Percentiles rank a stretch among this genome's conserved stretches.
Conservation (phyloP, 1,140 invertebrate genomes). For the Aphelinus certus region DNA sequence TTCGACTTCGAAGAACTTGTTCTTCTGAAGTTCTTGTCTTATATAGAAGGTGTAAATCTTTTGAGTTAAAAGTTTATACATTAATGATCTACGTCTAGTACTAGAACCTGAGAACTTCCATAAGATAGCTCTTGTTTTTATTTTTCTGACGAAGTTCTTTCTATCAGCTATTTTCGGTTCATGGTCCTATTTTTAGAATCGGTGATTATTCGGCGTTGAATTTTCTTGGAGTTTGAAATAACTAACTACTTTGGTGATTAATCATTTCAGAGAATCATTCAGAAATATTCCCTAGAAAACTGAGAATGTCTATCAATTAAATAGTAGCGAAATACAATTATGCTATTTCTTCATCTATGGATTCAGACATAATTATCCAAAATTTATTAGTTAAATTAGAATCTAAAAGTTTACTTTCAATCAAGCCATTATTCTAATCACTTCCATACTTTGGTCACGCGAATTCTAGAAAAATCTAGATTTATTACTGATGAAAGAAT, state of each 20-base stretch:
- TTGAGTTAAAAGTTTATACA: constrained; percentile 9
- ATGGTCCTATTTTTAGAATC: neutral
- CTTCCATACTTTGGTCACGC: too few species aligned
- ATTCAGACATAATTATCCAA: too few species aligned
- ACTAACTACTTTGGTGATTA: neutral
- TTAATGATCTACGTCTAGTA: constrained; percentile 20
- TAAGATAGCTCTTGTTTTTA: constrained; percentile 9
- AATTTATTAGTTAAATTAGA: too few species aligned
- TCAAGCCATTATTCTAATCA: too few species aligned
- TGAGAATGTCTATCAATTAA: neutral
- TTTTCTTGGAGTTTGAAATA: too few species aligned
- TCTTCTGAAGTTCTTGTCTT: neutral
- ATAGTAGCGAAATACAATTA: neutral
- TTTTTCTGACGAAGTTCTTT: neutral
- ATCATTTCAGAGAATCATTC: neutral
- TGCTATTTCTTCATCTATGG: too few species aligned
- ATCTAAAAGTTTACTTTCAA: too few species aligned
- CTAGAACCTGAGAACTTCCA: constrained; percentile 6
- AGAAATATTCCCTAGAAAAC: neutral
- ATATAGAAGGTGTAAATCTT: constrained; percentile 19
- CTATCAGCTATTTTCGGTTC: neutral
- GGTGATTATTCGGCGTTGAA: too few species aligned
- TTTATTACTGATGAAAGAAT: too few species aligned
- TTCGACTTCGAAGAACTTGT: neutral
- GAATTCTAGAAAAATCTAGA: too few species aligned